Evolutionary conservation across 2,797 vertebrate genomes (phyloP).

Genomic region (Lagodon rhomboides): DNA sequence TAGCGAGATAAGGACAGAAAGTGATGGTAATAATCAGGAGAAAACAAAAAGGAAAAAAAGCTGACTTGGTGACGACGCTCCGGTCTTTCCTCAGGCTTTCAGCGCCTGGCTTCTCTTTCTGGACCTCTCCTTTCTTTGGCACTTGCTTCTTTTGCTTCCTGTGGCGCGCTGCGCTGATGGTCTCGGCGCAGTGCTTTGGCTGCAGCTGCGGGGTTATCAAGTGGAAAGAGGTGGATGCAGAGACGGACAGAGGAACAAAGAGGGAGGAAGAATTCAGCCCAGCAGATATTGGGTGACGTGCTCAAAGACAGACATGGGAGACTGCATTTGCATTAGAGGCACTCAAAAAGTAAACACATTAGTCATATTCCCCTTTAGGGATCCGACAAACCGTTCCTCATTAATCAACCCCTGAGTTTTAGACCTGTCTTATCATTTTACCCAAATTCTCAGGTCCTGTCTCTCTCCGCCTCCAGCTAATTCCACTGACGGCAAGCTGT

Average conservation of each 20-base stretch:
- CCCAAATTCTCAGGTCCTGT: slow-evolving; percentile 36
- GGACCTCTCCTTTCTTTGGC: slow-evolving; percentile 88
- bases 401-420: slow-evolving; percentile 39
- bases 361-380: slow-evolving; percentile 42
- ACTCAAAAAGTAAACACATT: slow-evolving; percentile 41
- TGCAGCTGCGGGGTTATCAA: slow-evolving; percentile 84
- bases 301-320: slow-evolving; percentile 35
- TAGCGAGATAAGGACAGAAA: slow-evolving; percentile 9
- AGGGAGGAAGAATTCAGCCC: slow-evolving; percentile 22
- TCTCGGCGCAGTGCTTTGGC: slow-evolving; percentile 91
- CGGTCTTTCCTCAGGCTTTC: slow-evolving; percentile 95
- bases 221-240: slow-evolving; percentile 36
- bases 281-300: slow-evolving; percentile 29
- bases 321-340: slow-evolving; percentile 21
- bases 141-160: slow-evolving; percentile 88
- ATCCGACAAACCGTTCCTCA: slow-evolving; percentile 40
- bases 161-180: slow-evolving; percentile 90
- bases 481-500: slow-evolving; percentile 21
- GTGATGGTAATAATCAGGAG: background rate
- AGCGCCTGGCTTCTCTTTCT: slow-evolving; percentile 90
- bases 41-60: background rate
- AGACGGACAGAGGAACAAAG: background rate
- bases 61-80: slow-evolving; percentile 90
- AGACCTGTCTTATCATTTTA: slow-evolving; percentile 36
- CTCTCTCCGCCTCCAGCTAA: slow-evolving; percentile 23